phyloP scores from a whole-genome alignment of 2,888 invertebrate species.

The Geotrupes spiniger region DNA sequence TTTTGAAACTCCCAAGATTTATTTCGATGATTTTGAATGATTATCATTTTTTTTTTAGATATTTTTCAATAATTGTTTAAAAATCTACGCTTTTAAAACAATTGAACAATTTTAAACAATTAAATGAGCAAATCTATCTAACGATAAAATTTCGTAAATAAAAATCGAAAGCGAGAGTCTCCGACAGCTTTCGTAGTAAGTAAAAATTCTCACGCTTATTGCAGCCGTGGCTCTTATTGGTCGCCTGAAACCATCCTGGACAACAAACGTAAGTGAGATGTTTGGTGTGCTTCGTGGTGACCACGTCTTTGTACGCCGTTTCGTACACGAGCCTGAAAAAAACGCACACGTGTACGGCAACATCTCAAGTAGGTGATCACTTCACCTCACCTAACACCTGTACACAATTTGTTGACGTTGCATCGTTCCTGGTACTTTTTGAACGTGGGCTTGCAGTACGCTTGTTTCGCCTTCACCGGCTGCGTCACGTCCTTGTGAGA shows the following conservation, averaged over 20 bases:
- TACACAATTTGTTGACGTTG: conserved; percentile 54
- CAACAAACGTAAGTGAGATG: conserved; percentile 57
- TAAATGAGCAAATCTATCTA: no score
- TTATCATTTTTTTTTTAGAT: no score
- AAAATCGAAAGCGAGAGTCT: no score
- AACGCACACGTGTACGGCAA: no score
- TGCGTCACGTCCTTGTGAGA: conserved; percentile 52
- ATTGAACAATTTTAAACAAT: no score
- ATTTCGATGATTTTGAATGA: no score
- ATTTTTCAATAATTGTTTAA: no score
- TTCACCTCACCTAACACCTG: conserved; percentile 49
- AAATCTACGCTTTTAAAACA: no score
- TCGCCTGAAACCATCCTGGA: conserved; percentile 60
- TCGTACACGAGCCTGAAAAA: conserved; percentile 54
- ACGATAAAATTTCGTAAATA: no score
- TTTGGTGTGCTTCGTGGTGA: conserved; percentile 48
- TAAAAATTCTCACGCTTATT: conserved; percentile 58
- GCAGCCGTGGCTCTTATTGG: conserved; percentile 57
- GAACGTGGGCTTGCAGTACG: conserved; percentile 55
- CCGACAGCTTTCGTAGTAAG: no score
- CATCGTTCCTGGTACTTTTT: conserved; percentile 55
- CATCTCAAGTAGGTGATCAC: not conserved
- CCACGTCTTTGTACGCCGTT: conserved; percentile 53
- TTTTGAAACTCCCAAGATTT: no score
- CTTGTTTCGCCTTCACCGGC: conserved; percentile 54